Conservation (phyloP, 1,140 invertebrate species). For the Heliconius himera region DNA sequence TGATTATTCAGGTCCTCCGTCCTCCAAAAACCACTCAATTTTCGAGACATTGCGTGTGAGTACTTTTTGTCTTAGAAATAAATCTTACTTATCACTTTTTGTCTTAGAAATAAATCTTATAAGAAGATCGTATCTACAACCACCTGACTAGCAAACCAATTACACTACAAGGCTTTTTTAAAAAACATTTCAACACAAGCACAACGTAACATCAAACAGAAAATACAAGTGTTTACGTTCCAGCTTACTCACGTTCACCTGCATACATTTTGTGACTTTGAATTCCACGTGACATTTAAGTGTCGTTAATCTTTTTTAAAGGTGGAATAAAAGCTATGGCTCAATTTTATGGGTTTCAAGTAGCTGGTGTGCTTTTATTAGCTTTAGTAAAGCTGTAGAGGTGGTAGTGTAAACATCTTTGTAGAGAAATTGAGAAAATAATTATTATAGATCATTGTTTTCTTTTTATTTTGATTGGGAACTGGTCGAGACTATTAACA, state of each 20-base stretch:
- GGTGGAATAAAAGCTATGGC: background rate
- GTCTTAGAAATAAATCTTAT: background rate
- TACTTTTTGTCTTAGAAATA: too few species aligned
- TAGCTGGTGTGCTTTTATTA: background rate
- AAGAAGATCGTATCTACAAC: background rate
- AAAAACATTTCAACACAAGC: background rate
- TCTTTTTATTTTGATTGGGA: background rate
- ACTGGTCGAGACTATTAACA: background rate
- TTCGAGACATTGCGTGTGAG: too few species aligned
- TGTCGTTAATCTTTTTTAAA: constrained; percentile 6
- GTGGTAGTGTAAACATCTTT: background rate
- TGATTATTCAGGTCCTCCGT: too few species aligned
- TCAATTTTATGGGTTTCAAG: constrained; percentile 5
- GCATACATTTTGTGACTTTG: constrained; percentile 7
- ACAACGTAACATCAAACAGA: constrained; percentile 6
- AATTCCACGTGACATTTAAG: constrained; percentile 10
- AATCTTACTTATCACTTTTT: background rate
- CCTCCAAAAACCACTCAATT: too few species aligned
- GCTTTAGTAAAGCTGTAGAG: background rate
- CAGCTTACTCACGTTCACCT: constrained; percentile 15
- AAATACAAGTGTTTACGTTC: constrained; percentile 19
- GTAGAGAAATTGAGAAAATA: background rate
- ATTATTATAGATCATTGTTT: background rate
- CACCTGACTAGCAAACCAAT: background rate
- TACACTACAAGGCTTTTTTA: background rate